Conservation (phyloP, 2,888 invertebrate genomes). For the Aproaerema taeniolella region DNA sequence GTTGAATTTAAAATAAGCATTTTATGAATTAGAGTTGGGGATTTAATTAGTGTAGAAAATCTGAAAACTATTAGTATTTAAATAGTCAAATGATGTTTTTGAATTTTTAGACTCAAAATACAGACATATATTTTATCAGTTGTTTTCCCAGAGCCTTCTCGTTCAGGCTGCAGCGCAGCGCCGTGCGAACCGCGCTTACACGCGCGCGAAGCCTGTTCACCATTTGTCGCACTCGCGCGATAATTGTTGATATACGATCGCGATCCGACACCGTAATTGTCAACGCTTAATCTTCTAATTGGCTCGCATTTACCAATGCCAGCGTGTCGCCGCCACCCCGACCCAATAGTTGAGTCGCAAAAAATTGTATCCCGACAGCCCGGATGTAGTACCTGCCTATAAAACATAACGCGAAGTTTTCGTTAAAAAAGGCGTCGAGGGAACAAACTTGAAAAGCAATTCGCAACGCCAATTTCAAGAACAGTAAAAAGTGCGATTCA, state of each 20-base stretch:
- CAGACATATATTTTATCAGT: too few relatives aligned
- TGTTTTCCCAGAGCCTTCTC: too few relatives aligned
- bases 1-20: too few relatives aligned
- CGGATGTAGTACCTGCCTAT: constrained; percentile 35
- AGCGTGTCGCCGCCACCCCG: constrained; percentile 51
- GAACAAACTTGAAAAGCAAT: constrained; percentile 62
- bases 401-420: constrained; percentile 28
- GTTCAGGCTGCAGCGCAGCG: too few relatives aligned
- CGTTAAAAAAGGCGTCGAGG: constrained; percentile 42
- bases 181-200: constrained; percentile 45
- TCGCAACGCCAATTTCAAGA: constrained; percentile 70
- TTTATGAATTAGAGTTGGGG: too few relatives aligned
- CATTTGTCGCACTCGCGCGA: constrained; percentile 74
- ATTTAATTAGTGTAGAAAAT: too few relatives aligned
- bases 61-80: too few relatives aligned
- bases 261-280: constrained; percentile 73
- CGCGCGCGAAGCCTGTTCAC: constrained; percentile 48
- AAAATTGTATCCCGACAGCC: constrained; percentile 41
- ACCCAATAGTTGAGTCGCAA: constrained; percentile 47
- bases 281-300: constrained; percentile 78
- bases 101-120: too few relatives aligned
- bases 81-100: too few relatives aligned
- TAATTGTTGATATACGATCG: constrained; percentile 78
- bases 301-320: constrained; percentile 76
- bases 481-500: constrained; percentile 76